A percentile compares a stretch with the other conserved stretches of the same genome.
These are phyloP conservation scores for Trematomus loennbergii DNA, from an alignment of 2,113 vertebrate species.

Conservation along the genomic window DNA sequence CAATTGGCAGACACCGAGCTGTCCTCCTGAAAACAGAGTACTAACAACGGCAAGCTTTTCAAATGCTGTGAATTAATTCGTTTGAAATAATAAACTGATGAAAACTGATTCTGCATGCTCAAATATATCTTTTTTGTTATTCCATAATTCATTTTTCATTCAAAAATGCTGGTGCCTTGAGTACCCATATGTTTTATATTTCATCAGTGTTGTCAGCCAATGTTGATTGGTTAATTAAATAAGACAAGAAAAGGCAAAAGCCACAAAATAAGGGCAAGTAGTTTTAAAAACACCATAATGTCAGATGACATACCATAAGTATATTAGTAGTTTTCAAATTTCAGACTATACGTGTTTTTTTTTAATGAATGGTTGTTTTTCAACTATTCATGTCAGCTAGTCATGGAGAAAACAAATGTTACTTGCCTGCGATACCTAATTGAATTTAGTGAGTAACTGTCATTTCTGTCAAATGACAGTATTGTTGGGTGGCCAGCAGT, in stretches of 20 bases:
- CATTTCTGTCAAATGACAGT: background rate
- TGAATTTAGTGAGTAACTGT: background rate
- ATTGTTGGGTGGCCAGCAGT: background rate
- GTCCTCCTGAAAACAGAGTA: background rate
- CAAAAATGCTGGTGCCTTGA: background rate
- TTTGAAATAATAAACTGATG: background rate
- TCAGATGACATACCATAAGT: too few relatives aligned
- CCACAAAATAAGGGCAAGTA: background rate
- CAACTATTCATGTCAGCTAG: too few relatives aligned
- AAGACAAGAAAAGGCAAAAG: background rate
- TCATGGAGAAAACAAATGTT: background rate
- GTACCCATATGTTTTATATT: background rate
- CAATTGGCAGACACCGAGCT: background rate
- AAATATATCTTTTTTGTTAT: background rate
- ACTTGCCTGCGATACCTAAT: background rate
- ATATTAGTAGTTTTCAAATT: too few relatives aligned
- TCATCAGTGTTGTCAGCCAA: background rate
- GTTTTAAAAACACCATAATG: background rate
- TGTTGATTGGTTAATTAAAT: background rate
- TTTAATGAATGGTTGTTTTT: background rate
- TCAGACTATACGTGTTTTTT: background rate
- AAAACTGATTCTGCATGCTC: too few relatives aligned
- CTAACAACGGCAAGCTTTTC: background rate
- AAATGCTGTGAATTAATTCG: background rate
- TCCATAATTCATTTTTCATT: background rate